Base-by-base conservation (phyloP, 2,888 invertebrate genomes). In the Loripinus fragilis region DNA sequence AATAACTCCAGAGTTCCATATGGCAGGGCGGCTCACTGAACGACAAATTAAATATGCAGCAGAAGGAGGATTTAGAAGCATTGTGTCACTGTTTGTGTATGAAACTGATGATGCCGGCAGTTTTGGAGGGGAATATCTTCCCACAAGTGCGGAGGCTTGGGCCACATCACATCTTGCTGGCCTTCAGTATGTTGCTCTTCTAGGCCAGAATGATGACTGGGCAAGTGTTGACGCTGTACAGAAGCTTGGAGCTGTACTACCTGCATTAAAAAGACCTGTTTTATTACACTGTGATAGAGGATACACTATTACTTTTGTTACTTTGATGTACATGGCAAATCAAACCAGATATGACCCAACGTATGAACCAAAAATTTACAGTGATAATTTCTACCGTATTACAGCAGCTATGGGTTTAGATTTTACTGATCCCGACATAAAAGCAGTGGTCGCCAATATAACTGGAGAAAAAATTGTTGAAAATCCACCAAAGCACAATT, bases 1-100 rank as follows among this genome's bases (percentile, higher is more conserved):
- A 80, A 80, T 91, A 15, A 90, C 91, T 0, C 83, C 89, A 8
- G 88, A 89, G 38, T 85, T 89, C 28, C 88, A 90, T 78, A 85
- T 90, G 2, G 87, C 89, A 17, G 92, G 92, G 12, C 68, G 91
- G 35, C 77, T 89, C 30, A 88, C 91, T 8, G 88, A 86, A 64
- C 72, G 89, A 38, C 90, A 91, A 71, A 87, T 91, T 41, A 91
- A 91, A 76, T 91, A 90, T 75, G 89, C 90, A 12, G 77, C 87
- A n/a, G 92, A 92, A 15, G 87, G 85, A 7, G 91, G 91, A 0
- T 91, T 91, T 75, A 85, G 88, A 66, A 89, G 89, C 52, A 81
- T 92, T 41, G 73, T 92, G 12, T 90, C 91, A 0, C 64, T 91
- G 48, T 89, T 88, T 50, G 71, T 80, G 33, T 84, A 84, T 71